Evolutionary conservation across 1,140 invertebrate genomes (phyloP).

Genomic region (Cydia strobilella): DNA sequence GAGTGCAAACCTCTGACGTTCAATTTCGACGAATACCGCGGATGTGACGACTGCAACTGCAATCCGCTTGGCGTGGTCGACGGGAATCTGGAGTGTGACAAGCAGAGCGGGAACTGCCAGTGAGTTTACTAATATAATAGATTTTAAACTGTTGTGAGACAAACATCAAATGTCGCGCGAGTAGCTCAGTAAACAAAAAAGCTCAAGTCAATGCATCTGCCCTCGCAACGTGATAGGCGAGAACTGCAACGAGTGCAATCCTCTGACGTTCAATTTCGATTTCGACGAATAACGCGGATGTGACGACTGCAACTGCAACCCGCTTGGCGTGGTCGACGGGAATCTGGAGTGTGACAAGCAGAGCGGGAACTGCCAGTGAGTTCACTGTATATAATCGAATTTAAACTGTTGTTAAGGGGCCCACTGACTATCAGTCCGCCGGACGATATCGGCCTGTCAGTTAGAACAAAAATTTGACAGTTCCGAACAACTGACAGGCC

Average conservation of each 20-base stretch:
- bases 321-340: conserved; percentile 87
- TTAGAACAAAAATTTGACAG: too few relatives aligned
- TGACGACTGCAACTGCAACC: conserved; percentile 95
- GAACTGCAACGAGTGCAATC: conserved; percentile 93
- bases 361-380: conserved; percentile 90
- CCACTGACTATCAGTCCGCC: too few relatives aligned
- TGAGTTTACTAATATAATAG: conserved; percentile 80
- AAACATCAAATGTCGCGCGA: too few relatives aligned
- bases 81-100: conserved; percentile 92
- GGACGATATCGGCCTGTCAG: too few relatives aligned
- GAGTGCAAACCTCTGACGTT: conserved; percentile 94
- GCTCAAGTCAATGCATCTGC: conserved; percentile 89
- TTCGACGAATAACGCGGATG: conserved; percentile 97
- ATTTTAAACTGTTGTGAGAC: too few relatives aligned
- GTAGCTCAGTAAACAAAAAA: too few relatives aligned
- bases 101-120: conserved; percentile 90
- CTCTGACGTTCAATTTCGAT: conserved; percentile 96
- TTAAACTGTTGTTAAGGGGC: too few relatives aligned
- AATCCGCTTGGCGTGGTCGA: conserved; percentile 88
- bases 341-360: conserved; percentile 93
- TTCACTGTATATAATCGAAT: too few relatives aligned
- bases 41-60: conserved; percentile 97
- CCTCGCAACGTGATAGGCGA: conserved; percentile 90
- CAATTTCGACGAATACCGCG: conserved; percentile 96
- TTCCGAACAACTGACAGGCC: too few relatives aligned